These are phyloP conservation scores for Pollicipes pollicipes DNA, from an alignment of 1,140 invertebrate genomes.

Conservation along the genomic window DNA sequence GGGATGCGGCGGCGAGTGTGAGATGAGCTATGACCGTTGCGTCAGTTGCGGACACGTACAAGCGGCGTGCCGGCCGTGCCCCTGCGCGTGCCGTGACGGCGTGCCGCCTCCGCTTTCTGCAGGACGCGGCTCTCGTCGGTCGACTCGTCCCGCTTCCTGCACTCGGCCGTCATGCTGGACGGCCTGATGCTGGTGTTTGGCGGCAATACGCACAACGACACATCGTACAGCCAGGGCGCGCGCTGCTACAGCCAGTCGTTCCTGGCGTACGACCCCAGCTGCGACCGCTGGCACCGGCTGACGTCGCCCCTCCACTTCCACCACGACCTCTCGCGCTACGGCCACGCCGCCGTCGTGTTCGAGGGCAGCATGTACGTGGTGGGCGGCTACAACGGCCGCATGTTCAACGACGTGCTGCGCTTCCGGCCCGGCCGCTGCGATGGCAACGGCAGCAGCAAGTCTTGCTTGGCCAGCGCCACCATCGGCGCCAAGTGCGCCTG, in stretches of 20 bases:
- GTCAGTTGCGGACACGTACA: too few species aligned
- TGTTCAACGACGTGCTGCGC: conserved; percentile 27
- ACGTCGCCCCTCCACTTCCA: conserved; percentile 37
- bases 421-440: conserved; percentile 57
- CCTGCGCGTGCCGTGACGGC: too few species aligned
- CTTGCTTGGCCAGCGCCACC: conserved; percentile 29
- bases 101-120: not conserved
- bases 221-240: conserved; percentile 46
- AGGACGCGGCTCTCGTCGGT: not conserved
- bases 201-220: conserved; percentile 91
- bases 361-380: conserved; percentile 48
- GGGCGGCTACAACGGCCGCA: conserved; percentile 33
- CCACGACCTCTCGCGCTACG: conserved; percentile 53
- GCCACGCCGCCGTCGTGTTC: conserved; percentile 55
- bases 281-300: conserved; percentile 47
- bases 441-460: conserved; percentile 36
- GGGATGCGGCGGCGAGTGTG: too few species aligned
- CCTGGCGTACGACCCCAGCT: conserved; percentile 67
- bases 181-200: conserved; percentile 84
- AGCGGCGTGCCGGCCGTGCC: too few species aligned
- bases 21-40: too few species aligned
- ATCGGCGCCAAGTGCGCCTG: conserved; percentile 66
- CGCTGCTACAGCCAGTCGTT: conserved; percentile 79
- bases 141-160: conserved; percentile 50
- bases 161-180: conserved; percentile 50